Percentiles rank a stretch among this genome's conserved stretches.
These are phyloP conservation scores for Rhinogobio ventralis DNA, from an alignment of 2,797 vertebrate species.

Conservation along the genomic window DNA sequence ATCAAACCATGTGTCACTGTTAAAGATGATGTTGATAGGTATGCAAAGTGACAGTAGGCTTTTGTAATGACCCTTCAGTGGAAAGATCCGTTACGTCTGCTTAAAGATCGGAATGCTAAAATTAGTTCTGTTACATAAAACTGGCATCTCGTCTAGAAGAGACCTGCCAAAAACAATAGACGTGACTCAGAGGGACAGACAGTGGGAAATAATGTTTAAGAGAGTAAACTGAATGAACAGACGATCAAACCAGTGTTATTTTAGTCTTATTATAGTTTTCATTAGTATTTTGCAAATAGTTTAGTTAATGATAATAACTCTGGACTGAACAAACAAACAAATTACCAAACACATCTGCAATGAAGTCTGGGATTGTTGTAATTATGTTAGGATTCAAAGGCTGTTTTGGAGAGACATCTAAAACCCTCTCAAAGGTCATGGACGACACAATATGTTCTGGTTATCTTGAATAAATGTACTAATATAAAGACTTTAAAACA, in stretches of 20 bases:
- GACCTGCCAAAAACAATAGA: conserved; percentile 26
- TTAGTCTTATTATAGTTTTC: neutral
- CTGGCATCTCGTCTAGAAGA: conserved; percentile 35
- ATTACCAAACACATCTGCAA: neutral
- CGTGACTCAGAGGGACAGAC: conserved; percentile 7
- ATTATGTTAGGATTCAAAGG: neutral
- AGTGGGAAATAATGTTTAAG: neutral
- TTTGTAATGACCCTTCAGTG: conserved; percentile 65
- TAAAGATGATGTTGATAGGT: conserved; percentile 35
- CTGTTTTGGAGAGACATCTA: conserved; percentile 1
- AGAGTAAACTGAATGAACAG: neutral
- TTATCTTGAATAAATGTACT: conserved; percentile 27
- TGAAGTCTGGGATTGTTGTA: neutral
- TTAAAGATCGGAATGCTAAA: conserved; percentile 58
- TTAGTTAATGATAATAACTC: neutral
- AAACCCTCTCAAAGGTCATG: conserved; percentile 39
- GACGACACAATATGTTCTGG: neutral
- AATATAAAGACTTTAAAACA: neutral
- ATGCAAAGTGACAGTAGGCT: conserved; percentile 55
- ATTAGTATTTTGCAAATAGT: neutral
- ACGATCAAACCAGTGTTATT: neutral
- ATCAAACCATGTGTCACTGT: conserved; percentile 44
- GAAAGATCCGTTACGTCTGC: conserved; percentile 49
- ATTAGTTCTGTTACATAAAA: conserved; percentile 59
- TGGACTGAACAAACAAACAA: neutral